Percentiles rank a stretch among this genome's conserved stretches.
These are phyloP conservation scores for Parambassis ranga DNA, from an alignment of 2,797 vertebrate species.

Conservation along the genomic window DNA sequence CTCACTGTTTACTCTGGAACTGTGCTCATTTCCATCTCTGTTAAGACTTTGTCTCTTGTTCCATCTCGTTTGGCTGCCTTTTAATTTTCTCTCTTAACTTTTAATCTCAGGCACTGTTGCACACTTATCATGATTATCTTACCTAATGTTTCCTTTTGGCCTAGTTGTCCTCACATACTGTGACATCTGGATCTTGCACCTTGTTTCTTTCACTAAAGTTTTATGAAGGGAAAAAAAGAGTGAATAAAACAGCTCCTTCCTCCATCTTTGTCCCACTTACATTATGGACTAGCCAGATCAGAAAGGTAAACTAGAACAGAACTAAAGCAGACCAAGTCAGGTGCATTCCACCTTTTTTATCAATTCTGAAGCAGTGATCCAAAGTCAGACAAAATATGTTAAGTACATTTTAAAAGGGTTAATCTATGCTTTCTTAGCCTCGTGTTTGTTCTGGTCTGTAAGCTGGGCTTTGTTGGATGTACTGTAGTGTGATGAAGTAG, in stretches of 20 bases:
- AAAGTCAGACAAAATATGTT: background rate
- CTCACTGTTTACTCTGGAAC: conserved; percentile 53
- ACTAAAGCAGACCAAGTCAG: background rate
- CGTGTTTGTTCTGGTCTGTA: background rate
- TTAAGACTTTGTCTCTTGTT: background rate
- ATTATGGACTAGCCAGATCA: conserved; percentile 25
- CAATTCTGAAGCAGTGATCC: background rate
- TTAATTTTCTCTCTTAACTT: background rate
- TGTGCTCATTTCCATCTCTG: background rate
- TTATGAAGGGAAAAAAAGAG: conserved; percentile 13
- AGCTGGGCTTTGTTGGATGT: conserved; percentile 15
- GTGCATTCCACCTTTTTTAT: background rate
- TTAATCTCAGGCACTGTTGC: conserved; percentile 10
- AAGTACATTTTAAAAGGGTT: background rate
- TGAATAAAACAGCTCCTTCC: conserved; percentile 43
- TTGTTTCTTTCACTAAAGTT: conserved; percentile 20
- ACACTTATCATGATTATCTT: conserved; percentile 12
- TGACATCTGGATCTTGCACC: conserved; percentile 35
- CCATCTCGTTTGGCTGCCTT: background rate
- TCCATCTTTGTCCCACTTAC: background rate
- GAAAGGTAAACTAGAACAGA: conserved; percentile 11
- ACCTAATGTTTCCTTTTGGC: conserved; percentile 21
- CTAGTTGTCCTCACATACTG: background rate
- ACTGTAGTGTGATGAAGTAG: conserved; percentile 17
- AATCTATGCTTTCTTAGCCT: background rate